phyloP scores from a whole-genome alignment of 1,140 invertebrate species.

The Callitettix versicolor region DNA sequence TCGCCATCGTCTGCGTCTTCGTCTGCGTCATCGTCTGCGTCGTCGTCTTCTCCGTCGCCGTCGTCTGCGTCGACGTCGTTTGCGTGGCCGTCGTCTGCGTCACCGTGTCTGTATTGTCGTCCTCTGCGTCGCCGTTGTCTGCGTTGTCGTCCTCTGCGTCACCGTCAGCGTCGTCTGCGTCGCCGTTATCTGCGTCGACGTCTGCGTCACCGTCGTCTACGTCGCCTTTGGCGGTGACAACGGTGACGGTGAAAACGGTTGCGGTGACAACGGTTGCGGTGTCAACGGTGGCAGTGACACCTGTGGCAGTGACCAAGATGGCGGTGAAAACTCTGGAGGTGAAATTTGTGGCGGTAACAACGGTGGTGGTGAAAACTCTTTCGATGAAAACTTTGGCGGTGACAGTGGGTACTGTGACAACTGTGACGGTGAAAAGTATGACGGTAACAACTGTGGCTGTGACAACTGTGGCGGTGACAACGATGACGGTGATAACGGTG shows the following conservation, averaged over 20 bases:
- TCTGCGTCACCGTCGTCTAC: not conserved
- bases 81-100: not conserved
- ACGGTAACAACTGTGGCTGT: too few species aligned
- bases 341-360: not conserved
- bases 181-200: not conserved
- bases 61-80: conserved; percentile 7
- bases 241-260: not conserved
- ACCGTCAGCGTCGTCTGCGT: not conserved
- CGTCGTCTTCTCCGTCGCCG: not conserved
- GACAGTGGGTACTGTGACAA: not conserved
- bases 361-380: not conserved
- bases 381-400: not conserved
- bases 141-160: not conserved
- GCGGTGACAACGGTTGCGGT: not conserved
- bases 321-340: not conserved
- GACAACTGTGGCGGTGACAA: too few species aligned
- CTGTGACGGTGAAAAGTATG: not conserved
- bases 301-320: not conserved
- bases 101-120: not conserved
- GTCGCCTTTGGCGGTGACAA: not conserved
- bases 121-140: not conserved
- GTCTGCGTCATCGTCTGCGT: too few species aligned
- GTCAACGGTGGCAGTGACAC: too few species aligned
- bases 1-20: too few species aligned
- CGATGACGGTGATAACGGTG: not conserved